phyloP scores from a whole-genome alignment of 2,888 invertebrate species.

The Macrophya annulata region DNA sequence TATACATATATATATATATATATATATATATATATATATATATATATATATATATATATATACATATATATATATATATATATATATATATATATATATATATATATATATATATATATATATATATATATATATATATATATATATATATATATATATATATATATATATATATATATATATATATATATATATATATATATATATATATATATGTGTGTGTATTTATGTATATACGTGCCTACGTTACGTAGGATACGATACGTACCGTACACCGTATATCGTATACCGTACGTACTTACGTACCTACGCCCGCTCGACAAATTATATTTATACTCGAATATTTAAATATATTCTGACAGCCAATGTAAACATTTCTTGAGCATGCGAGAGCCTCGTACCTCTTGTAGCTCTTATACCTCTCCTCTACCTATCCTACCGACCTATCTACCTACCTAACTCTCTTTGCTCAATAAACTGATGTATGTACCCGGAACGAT shows the following conservation, averaged over 20 bases:
- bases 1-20: not conserved
- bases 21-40: not conserved
- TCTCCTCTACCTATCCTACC: too few relatives aligned
- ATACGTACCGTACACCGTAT: not conserved
- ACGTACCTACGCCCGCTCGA: conserved; percentile 62
- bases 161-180: not conserved
- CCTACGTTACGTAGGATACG: not conserved
- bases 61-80: not conserved
- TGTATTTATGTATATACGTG: not conserved
- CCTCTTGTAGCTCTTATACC: not conserved
- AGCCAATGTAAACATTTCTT: conserved; percentile 44
- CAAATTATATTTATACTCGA: conserved; percentile 76
- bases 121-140: not conserved
- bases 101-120: not conserved
- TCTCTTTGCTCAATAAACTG: not conserved
- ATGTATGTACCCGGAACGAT: conserved; percentile 4
- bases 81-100: not conserved
- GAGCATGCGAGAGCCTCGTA: conserved; percentile 15
- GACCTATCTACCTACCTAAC: too few relatives aligned
- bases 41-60: not conserved
- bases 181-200: not conserved
- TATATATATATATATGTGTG: not conserved
- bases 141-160: not conserved
- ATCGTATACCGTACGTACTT: conserved; percentile 15
- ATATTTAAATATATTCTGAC: conserved; percentile 74